Conservation (phyloP, 2,888 invertebrate genomes). For the Standfussiana lucernea region DNA sequence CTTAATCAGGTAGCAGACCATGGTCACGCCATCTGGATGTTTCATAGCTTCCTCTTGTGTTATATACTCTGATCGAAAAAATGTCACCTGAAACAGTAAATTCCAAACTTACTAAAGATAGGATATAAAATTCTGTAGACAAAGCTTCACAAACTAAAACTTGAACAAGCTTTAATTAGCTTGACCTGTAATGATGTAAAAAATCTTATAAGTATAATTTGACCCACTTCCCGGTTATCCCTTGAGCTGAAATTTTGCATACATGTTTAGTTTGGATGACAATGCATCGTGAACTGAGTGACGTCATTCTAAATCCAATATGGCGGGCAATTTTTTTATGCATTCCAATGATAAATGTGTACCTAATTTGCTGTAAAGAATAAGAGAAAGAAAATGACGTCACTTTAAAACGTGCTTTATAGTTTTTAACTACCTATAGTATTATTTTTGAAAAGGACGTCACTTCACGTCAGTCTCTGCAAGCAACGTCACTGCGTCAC, state of each 20-base stretch:
- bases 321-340: too few relatives aligned
- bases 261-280: too few relatives aligned
- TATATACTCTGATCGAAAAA: conserved; percentile 91
- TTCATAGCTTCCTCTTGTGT: conserved; percentile 91
- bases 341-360: too few relatives aligned
- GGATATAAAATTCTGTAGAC: background rate
- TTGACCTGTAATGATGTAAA: background rate
- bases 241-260: too few relatives aligned
- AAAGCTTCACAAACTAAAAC: background rate
- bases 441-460: background rate
- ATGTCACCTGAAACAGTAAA: conserved; percentile 77
- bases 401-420: too few relatives aligned
- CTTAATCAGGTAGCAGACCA: conserved; percentile 91
- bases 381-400: too few relatives aligned
- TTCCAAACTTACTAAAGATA: background rate
- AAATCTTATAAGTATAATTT: background rate
- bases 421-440: too few relatives aligned
- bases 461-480: background rate
- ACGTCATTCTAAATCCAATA: too few relatives aligned
- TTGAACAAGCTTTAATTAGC: background rate
- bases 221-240: too few relatives aligned
- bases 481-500: background rate
- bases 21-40: conserved; percentile 90
- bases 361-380: too few relatives aligned
- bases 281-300: too few relatives aligned